A percentile compares a stretch with the other conserved stretches of the same genome.
Conservation (phyloP, 2,888 invertebrate genomes). For the Cephonodes hylas region DNA sequence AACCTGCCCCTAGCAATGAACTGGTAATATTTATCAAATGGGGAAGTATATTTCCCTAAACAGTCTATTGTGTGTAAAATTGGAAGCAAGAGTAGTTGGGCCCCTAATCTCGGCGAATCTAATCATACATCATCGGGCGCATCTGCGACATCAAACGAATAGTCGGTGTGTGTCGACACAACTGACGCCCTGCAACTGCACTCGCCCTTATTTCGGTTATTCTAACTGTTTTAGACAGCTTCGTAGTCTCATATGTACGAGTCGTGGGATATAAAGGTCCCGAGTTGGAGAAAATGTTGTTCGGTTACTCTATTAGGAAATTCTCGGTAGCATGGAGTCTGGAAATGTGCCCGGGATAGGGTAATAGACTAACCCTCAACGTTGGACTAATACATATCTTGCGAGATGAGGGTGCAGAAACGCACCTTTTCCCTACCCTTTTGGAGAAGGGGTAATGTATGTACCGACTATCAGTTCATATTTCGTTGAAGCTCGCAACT, state of each 20-base stretch:
- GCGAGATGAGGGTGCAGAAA: no score
- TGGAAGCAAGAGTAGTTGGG: conserved; percentile 33
- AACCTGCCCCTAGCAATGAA: neutral
- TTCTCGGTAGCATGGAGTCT: no score
- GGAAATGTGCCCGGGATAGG: no score
- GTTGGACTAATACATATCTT: no score
- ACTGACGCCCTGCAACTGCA: conserved; percentile 37
- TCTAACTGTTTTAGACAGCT: neutral
- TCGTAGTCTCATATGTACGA: neutral
- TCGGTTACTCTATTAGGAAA: no score
- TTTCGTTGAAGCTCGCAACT: no score
- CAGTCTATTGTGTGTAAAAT: conserved; percentile 14
- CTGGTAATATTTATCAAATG: neutral
- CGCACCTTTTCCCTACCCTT: no score
- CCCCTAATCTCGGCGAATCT: conserved; percentile 60
- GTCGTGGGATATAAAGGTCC: neutral
- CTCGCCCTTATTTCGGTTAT: conserved; percentile 5
- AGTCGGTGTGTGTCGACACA: conserved; percentile 60
- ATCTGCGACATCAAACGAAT: conserved; percentile 68
- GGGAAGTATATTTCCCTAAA: conserved; percentile 3
- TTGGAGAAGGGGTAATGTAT: no score
- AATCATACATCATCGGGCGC: conserved; percentile 67
- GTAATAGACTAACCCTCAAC: no score
- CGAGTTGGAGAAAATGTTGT: no score
- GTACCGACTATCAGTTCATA: no score